Base-by-base conservation (phyloP, 1,140 invertebrate species). In the Trialeurodes vaporariorum region DNA sequence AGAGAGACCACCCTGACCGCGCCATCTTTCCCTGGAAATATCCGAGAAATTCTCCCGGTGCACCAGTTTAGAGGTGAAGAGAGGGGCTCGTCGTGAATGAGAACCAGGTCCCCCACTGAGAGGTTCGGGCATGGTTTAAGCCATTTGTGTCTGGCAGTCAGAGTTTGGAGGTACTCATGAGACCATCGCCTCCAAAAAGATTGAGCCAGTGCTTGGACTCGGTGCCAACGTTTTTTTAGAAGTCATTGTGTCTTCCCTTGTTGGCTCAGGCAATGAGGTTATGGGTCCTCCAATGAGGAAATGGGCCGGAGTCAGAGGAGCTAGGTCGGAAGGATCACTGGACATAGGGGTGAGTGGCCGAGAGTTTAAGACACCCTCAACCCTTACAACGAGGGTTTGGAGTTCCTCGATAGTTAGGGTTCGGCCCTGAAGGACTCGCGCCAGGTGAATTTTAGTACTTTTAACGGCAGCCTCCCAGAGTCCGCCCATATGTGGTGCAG, bases 361-460 rank as follows among this genome's bases (percentile, higher is more conserved):
- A 22, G 73, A 77, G 70, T 79, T 80, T 11, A 78, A 63, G 25
- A 73, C 63, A 2, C 74, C 72, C 60, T 76, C 75, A 23, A 76
- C 69, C 63, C 74, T 74, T 25, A 69, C 69, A 27, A 76, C 24
- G n/a, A 73, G 67, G 2, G 75, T 75, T 1, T 62, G 59, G 22
- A 78, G 61, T 62, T 77, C 70, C 64, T 74, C 72, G 59, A 73
- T 74, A 2, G 72, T 77, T n/a, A 78, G 69, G 2, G 27, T 5
- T 64, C 25, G 63, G 17, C 17, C 21, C 9, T 27, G 23, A 12
- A 64, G 9, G 9, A 25, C 25, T 25, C 25, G 12, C 23, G 27
- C 11, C 5, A 64, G 27, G 25, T 64, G 63, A 2, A 21, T n/a
- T 64, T 64, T 64, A 2, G 27, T 13, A 1, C 71, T 69, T 27